phyloP scores from a whole-genome alignment of 2,797 vertebrate species.

The Spheniscus humboldti region DNA sequence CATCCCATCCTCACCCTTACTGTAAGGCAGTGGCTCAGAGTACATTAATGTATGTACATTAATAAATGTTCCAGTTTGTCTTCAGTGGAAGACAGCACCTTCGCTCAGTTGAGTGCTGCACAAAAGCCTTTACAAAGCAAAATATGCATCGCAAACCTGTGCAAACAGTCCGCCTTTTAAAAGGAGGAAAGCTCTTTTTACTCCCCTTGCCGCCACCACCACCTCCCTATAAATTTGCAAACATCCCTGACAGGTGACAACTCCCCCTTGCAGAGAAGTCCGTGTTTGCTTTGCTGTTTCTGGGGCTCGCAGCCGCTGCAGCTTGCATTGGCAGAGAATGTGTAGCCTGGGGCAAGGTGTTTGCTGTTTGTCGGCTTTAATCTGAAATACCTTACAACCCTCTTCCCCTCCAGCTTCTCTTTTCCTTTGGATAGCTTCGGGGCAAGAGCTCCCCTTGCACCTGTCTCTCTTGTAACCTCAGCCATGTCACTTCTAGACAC shows the following conservation, averaged over 20 bases:
- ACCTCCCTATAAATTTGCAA: constrained; percentile 73
- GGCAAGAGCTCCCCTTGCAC: constrained; percentile 86
- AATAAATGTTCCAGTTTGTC: constrained; percentile 48
- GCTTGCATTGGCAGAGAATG: constrained; percentile 70
- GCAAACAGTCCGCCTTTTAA: constrained; percentile 72
- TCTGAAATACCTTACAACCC: constrained; percentile 83
- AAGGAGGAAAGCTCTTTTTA: constrained; percentile 65
- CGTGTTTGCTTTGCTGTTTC: constrained; percentile 75
- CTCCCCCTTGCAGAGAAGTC: constrained; percentile 67
- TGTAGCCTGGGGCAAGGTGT: constrained; percentile 81
- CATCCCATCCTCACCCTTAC: constrained; percentile 22
- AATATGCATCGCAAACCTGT: constrained; percentile 72
- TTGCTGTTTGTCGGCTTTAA: constrained; percentile 85
- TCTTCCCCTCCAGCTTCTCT: constrained; percentile 68
- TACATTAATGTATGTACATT: constrained; percentile 25
- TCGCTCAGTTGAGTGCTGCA: constrained; percentile 8
- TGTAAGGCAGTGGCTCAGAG: constrained; percentile 1
- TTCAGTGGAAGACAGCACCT: constrained; percentile 39
- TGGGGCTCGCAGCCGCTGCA: constrained; percentile 78
- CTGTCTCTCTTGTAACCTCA: constrained; percentile 83
- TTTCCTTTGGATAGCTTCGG: constrained; percentile 75
- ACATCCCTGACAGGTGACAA: constrained; percentile 76
- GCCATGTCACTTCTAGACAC: constrained; percentile 74
- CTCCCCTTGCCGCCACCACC: constrained; percentile 48
- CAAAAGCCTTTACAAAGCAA: constrained; percentile 66